These are phyloP conservation scores for Eupleurogrammus muticus DNA, from an alignment of 2,797 vertebrate species.

Conservation along the genomic window DNA sequence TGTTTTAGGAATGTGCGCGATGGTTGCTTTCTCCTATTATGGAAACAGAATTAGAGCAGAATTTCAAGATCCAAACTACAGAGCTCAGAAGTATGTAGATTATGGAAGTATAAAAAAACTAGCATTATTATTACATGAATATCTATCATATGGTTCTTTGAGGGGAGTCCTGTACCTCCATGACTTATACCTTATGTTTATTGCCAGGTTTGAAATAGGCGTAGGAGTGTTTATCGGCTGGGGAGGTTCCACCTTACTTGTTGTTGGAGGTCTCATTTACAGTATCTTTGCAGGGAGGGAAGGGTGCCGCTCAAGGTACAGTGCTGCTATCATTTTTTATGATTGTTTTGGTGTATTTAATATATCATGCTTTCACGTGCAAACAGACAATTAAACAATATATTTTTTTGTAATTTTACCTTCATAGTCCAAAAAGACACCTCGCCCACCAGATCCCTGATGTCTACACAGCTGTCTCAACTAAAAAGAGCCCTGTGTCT, in stretches of 20 bases:
- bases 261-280: slow-evolving; percentile 90
- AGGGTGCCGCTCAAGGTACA: slow-evolving; percentile 77
- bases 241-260: slow-evolving; percentile 92
- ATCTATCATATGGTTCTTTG: background rate
- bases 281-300: slow-evolving; percentile 85
- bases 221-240: slow-evolving; percentile 94
- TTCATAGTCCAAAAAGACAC: slow-evolving; percentile 63
- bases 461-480: slow-evolving; percentile 40
- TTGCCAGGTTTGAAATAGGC: slow-evolving; percentile 92
- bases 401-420: slow-evolving; percentile 32
- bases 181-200: slow-evolving; percentile 17
- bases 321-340: background rate
- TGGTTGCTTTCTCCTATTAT: slow-evolving; percentile 83
- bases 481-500: slow-evolving; percentile 47
- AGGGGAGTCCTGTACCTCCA: background rate
- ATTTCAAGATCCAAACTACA: slow-evolving; percentile 78
- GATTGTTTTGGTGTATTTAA: background rate
- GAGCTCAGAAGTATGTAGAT: slow-evolving; percentile 76
- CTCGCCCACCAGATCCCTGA: slow-evolving; percentile 40
- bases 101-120: background rate
- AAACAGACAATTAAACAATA: background rate
- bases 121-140: background rate
- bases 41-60: slow-evolving; percentile 80
- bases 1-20: slow-evolving; percentile 80
- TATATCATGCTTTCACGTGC: background rate